phyloP scores from a whole-genome alignment of 2,113 vertebrate species.

The Lagopus muta region DNA sequence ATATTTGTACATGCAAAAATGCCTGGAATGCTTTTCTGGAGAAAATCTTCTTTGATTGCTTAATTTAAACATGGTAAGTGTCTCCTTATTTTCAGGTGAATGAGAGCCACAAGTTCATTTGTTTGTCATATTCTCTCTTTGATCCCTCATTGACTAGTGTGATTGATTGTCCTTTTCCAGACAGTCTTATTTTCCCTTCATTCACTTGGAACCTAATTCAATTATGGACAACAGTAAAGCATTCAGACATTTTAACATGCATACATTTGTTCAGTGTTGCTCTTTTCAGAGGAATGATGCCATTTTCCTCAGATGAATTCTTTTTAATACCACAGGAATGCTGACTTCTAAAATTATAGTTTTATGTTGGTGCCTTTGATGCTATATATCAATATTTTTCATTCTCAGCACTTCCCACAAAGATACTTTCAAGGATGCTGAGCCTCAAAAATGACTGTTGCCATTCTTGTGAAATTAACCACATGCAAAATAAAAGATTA shows the following conservation, averaged over 20 bases:
- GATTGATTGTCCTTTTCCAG: background rate
- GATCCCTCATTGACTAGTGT: background rate
- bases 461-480: constrained; percentile 30
- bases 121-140: background rate
- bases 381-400: constrained; percentile 11
- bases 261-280: background rate
- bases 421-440: background rate
- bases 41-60: background rate
- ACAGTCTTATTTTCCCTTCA: constrained; percentile 7
- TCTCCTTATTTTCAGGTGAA: background rate
- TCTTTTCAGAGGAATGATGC: background rate
- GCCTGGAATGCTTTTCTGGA: background rate
- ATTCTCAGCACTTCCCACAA: constrained; percentile 31
- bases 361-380: constrained; percentile 42
- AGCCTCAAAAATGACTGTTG: constrained; percentile 15
- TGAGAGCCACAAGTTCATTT: background rate
- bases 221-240: constrained; percentile 31
- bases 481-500: constrained; percentile 10
- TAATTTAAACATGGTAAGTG: background rate
- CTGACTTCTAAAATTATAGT: constrained; percentile 18
- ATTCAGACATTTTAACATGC: background rate
- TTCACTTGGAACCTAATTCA: constrained; percentile 25
- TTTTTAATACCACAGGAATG: constrained; percentile 39
- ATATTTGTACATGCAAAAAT: background rate
- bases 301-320: constrained; percentile 38